Evolutionary conservation across 1,140 invertebrate genomes (phyloP).

Genomic region (Brachionus calyciflorus): DNA sequence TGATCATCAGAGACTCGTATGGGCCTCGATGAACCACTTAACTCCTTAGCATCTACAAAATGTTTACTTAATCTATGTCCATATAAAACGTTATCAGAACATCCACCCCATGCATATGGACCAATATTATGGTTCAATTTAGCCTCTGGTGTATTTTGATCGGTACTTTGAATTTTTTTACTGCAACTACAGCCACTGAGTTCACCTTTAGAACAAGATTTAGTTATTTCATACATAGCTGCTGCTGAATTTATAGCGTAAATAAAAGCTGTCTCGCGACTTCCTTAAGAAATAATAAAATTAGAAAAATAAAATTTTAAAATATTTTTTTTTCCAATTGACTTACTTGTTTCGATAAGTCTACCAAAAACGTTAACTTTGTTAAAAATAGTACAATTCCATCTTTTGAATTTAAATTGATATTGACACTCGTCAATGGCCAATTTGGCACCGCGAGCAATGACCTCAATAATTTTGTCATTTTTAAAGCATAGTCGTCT

Average conservation of each 20-base stretch:
- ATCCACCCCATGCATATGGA: constrained; percentile 70
- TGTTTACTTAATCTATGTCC: constrained; percentile 53
- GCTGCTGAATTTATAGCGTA: constrained; percentile 69
- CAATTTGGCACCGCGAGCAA: neutral
- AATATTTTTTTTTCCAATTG: neutral
- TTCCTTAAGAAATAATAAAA: constrained; percentile 65
- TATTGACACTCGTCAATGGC: constrained; percentile 45
- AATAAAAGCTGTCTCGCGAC: constrained; percentile 69
- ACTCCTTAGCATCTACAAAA: constrained; percentile 42
- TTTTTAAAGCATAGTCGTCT: constrained; percentile 20
- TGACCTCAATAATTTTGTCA: constrained; percentile 16
- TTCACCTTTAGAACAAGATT: constrained; percentile 68
- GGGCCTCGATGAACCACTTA: constrained; percentile 51
- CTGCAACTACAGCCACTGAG: constrained; percentile 68
- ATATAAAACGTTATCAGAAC: constrained; percentile 63
- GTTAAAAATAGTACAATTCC: constrained; percentile 46
- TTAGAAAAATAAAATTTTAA: constrained; percentile 1
- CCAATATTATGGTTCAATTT: constrained; percentile 54
- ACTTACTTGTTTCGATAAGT: constrained; percentile 12
- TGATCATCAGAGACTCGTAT: constrained; percentile 2
- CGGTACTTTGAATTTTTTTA: constrained; percentile 58
- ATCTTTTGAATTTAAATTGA: constrained; percentile 42
- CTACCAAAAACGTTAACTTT: constrained; percentile 13
- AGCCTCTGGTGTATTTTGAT: neutral
- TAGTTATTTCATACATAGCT: constrained; percentile 68